Conservation (phyloP, 2,113 vertebrate genomes). For the Nothocercus julius region DNA sequence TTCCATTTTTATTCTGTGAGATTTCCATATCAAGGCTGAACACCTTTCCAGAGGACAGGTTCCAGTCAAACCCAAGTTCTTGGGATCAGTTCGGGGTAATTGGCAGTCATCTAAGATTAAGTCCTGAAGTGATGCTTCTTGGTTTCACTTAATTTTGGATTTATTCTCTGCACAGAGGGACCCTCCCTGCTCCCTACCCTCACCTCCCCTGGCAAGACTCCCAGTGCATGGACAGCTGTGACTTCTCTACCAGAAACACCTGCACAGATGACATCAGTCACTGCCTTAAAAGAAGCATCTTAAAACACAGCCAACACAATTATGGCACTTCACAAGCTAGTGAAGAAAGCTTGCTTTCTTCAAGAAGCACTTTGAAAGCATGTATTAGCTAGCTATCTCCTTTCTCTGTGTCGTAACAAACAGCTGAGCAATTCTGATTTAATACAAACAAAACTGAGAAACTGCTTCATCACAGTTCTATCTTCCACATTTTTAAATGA, state of each 20-base stretch:
- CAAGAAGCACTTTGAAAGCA: neutral
- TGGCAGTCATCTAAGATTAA: neutral
- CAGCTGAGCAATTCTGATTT: neutral
- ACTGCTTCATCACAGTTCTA: neutral
- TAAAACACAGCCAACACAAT: no score
- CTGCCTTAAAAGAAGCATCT: neutral
- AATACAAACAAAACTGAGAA: neutral
- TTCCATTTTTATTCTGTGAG: neutral
- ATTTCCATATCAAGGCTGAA: neutral
- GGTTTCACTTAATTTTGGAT: neutral
- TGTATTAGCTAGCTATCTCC: neutral
- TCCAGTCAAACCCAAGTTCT: neutral
- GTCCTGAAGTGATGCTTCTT: neutral
- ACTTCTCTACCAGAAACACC: neutral
- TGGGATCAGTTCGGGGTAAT: neutral
- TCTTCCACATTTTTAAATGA: neutral
- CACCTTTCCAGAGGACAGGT: neutral
- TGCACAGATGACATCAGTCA: neutral
- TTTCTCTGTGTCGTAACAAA: neutral
- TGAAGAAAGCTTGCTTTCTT: no score
- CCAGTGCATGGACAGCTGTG: neutral
- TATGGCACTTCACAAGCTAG: neutral
- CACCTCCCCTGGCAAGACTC: no score
- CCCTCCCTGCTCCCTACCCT: no score
- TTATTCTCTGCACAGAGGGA: neutral